These are phyloP conservation scores for Peromyscus leucopus DNA, from an alignment of 2,113 vertebrate genomes.

Conservation along the genomic window DNA sequence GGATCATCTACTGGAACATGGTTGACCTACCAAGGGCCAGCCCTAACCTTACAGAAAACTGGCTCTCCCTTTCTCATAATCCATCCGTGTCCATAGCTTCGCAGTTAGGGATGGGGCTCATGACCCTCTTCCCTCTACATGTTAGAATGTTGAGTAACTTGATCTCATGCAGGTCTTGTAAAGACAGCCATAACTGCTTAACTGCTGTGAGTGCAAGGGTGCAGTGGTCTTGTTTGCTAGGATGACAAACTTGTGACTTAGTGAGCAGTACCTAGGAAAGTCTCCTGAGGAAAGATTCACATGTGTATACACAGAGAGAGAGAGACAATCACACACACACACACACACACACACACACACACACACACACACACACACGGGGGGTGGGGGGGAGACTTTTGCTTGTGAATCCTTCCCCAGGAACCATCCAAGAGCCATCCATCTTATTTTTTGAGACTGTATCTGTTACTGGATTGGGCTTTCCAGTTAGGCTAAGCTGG, in stretches of 20 bases:
- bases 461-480: background rate
- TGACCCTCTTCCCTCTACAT: accelerated
- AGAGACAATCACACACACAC: too few species aligned
- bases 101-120: background rate
- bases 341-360: background rate
- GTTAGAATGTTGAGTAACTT: background rate
- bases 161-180: too few species aligned
- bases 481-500: background rate
- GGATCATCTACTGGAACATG: too few species aligned
- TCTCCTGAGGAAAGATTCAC: background rate
- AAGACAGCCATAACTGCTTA: background rate
- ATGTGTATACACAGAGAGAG: too few species aligned
- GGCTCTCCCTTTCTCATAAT: background rate
- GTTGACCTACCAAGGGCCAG: background rate
- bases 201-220: background rate
- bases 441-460: background rate
- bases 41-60: background rate
- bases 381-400: too few species aligned
- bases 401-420: too few species aligned
- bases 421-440: too few species aligned
- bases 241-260: background rate
- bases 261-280: background rate
- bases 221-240: background rate
- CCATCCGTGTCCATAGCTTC: background rate
- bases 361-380: too few species aligned